Conservation (phyloP, 2,797 vertebrate species). For the Sebastes paucispinis region DNA sequence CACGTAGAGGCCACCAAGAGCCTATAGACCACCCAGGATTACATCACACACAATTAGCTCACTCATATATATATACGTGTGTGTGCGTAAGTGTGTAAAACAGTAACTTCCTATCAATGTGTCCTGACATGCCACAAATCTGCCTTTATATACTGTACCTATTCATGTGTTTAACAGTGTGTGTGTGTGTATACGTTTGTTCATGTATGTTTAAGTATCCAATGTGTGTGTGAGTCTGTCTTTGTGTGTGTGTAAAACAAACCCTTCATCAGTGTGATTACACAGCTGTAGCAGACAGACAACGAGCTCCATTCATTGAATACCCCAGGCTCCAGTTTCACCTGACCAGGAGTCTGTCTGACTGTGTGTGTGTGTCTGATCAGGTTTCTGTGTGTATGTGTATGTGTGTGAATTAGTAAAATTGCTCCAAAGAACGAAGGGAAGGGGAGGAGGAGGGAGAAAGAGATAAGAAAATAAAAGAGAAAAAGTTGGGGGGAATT, state of each 20-base stretch:
- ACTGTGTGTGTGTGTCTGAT: background rate
- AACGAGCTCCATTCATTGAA: conserved; percentile 74
- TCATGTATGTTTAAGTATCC: conserved; percentile 15
- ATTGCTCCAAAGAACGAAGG: background rate
- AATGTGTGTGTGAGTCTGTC: conserved; percentile 5
- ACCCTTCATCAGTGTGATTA: conserved; percentile 73
- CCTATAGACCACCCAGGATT: conserved; percentile 68
- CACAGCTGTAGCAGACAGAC: conserved; percentile 75
- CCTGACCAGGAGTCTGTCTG: conserved; percentile 63
- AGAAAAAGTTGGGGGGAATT: background rate
- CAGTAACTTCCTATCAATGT: background rate
- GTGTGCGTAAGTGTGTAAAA: background rate
- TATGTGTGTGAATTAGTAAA: conserved; percentile 24
- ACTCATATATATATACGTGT: background rate
- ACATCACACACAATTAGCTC: conserved; percentile 38
- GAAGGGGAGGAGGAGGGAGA: background rate
- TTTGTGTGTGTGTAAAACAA: conserved; percentile 52
- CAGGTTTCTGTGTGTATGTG: background rate
- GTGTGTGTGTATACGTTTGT: background rate
- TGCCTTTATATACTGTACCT: background rate
- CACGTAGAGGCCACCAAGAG: conserved; percentile 39
- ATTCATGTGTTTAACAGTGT: conserved; percentile 21
- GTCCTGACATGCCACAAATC: conserved; percentile 9
- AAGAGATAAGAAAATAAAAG: conserved; percentile 19
- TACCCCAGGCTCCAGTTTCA: conserved; percentile 68